Conservation (phyloP, 2,888 invertebrate genomes). For the Cephus nigrinus region DNA sequence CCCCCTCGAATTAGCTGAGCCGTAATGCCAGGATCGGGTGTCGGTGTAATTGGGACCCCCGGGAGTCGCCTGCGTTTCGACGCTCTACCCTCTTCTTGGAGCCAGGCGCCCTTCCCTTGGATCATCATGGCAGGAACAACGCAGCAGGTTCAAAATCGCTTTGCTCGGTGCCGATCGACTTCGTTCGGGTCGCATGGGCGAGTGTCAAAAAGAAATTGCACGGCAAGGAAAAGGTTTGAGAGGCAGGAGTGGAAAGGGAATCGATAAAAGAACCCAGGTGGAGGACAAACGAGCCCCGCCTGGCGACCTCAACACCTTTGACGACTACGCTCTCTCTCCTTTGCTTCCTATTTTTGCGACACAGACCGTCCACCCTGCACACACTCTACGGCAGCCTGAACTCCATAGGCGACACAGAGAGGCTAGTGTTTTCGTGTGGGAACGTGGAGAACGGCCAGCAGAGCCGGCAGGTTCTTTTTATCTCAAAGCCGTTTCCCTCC, state of each 20-base stretch:
- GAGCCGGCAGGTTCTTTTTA: conserved; percentile 42
- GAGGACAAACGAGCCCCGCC: conserved; percentile 34
- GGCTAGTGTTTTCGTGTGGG: background rate
- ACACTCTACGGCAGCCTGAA: conserved; percentile 8
- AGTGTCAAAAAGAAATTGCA: background rate
- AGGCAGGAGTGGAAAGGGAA: conserved; percentile 26
- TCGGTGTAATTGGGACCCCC: conserved; percentile 66
- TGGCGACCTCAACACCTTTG: conserved; percentile 25
- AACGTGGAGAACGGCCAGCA: background rate
- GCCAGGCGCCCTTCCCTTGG: background rate
- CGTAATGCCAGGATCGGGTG: conserved; percentile 65
- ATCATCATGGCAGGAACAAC: background rate
- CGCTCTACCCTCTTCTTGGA: background rate
- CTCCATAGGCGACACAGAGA: background rate
- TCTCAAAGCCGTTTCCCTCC: conserved; percentile 61
- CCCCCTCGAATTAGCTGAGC: conserved; percentile 63
- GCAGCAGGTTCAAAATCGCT: background rate
- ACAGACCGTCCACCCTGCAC: conserved; percentile 15
- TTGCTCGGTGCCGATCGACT: background rate
- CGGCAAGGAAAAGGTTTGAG: background rate
- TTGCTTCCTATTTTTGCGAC: conserved; percentile 13
- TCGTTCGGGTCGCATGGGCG: background rate
- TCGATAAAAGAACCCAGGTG: conserved; percentile 33
- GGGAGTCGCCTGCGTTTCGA: conserved; percentile 55
- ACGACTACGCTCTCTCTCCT: conserved; percentile 13